Percentiles rank a stretch among this genome's conserved stretches.
phyloP scores from a whole-genome alignment of 2,888 invertebrate species.

The Cheilosia impressa region DNA sequence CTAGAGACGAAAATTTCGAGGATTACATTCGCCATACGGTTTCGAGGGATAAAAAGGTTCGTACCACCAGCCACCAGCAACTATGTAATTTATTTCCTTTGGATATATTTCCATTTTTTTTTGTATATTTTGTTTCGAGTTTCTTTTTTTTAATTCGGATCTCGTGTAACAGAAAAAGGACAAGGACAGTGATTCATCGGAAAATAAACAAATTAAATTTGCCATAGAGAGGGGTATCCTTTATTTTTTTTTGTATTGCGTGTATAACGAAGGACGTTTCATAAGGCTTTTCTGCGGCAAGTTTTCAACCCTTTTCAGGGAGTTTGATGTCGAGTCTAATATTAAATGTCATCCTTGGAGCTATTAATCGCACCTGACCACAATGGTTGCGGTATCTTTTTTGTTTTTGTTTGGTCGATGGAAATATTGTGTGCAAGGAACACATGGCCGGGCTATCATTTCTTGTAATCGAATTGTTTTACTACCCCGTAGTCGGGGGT shows the following conservation, averaged over 20 bases:
- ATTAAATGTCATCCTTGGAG: slow-evolving; percentile 60
- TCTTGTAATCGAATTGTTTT: slow-evolving; percentile 26
- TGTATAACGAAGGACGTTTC: background rate
- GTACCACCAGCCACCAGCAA: slow-evolving; percentile 37
- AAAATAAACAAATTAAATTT: slow-evolving; percentile 58
- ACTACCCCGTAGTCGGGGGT: background rate
- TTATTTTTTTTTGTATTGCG: slow-evolving; percentile 24
- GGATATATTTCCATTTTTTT: slow-evolving; percentile 23
- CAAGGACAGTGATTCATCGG: slow-evolving; percentile 35
- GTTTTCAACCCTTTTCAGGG: slow-evolving; percentile 41
- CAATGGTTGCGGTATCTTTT: slow-evolving; percentile 25
- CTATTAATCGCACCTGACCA: slow-evolving; percentile 69
- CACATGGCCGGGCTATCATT: slow-evolving; percentile 16
- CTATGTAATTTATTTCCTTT: slow-evolving; percentile 40
- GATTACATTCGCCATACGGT: slow-evolving; percentile 41
- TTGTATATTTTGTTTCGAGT: background rate
- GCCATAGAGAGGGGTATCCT: slow-evolving; percentile 10
- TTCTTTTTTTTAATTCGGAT: slow-evolving; percentile 38
- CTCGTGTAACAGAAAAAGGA: slow-evolving; percentile 21
- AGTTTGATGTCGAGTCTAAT: slow-evolving; percentile 31
- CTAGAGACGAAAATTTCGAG: slow-evolving; percentile 29
- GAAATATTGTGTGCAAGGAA: slow-evolving; percentile 1
- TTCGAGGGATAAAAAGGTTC: slow-evolving; percentile 59
- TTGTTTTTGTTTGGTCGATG: background rate
- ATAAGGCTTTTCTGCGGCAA: slow-evolving; percentile 28